These are phyloP conservation scores for Hippasteria phrygiana DNA, from an alignment of 53 echinoderm and acorn worm genomes.

Conservation along the genomic window DNA sequence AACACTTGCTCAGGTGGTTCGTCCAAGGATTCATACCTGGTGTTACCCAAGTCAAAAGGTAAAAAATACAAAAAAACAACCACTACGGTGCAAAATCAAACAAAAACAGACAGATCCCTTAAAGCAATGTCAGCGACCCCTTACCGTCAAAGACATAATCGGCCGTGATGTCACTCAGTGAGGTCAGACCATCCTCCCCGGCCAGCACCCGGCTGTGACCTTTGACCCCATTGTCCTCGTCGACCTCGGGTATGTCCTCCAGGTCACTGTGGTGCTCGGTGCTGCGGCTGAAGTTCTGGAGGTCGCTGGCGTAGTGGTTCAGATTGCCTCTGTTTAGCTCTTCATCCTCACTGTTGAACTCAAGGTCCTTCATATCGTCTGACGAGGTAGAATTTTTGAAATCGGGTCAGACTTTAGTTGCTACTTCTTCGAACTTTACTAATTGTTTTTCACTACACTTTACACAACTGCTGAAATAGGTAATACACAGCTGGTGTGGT, in stretches of 20 bases:
- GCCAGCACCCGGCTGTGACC: constrained; percentile 41
- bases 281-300: constrained; percentile 73
- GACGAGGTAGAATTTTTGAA: neutral
- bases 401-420: neutral
- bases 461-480: too few species aligned
- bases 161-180: constrained; percentile 87
- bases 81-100: too few species aligned
- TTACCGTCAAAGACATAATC: constrained; percentile 86
- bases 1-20: too few species aligned
- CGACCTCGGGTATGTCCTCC: constrained; percentile 97
- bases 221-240: constrained; percentile 88
- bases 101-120: too few species aligned
- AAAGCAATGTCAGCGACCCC: too few species aligned
- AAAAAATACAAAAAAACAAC: too few species aligned
- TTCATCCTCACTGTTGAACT: constrained; percentile 95
- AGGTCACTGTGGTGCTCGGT: constrained; percentile 95
- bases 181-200: constrained; percentile 72
- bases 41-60: too few species aligned
- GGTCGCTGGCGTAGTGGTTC: constrained; percentile 86
- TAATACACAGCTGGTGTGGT: too few species aligned
- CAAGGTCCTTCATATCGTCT: constrained; percentile 91
- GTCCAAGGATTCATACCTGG: too few species aligned
- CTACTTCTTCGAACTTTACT: neutral
- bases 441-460: neutral
- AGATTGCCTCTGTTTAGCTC: constrained; percentile 72